Evolutionary conservation across 30 jellyfish, hydroid and myxozoan genomes (phyloP).

Genomic region (Aurelia aurita): DNA sequence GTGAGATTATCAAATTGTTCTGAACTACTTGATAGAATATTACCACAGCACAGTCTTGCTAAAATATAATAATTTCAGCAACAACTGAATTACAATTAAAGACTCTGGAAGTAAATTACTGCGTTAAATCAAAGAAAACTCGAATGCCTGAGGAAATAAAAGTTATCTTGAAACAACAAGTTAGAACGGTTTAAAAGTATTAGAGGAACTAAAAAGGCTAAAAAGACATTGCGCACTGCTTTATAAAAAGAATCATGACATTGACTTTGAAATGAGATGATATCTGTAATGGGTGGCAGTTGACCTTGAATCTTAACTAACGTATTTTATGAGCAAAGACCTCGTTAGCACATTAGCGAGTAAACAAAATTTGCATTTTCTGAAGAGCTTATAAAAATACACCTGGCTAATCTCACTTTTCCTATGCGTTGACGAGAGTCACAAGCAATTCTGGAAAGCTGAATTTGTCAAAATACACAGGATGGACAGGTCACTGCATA

Average conservation of each 20-base stretch:
- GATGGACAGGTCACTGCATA: slow-evolving; percentile 72
- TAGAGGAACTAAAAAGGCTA: too few relatives aligned
- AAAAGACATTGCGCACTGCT: too few relatives aligned
- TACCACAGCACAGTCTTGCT: too few relatives aligned
- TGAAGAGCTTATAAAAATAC: slow-evolving; percentile 37
- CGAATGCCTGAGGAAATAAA: too few relatives aligned
- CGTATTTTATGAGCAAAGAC: slow-evolving; percentile 16
- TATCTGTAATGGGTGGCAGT: neutral
- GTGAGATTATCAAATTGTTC: too few relatives aligned
- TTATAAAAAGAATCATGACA: too few relatives aligned
- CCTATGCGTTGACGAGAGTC: slow-evolving; percentile 14
- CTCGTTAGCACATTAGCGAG: slow-evolving; percentile 17
- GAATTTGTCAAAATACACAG: slow-evolving; percentile 13
- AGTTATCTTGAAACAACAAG: too few relatives aligned
- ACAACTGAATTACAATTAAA: too few relatives aligned
- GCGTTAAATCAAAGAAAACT: too few relatives aligned
- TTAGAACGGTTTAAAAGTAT: neutral
- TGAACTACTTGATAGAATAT: too few relatives aligned
- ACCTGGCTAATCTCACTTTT: slow-evolving; percentile 33
- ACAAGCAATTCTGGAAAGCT: slow-evolving; percentile 9
- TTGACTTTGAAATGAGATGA: neutral
- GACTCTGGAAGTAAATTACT: too few relatives aligned
- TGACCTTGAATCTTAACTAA: slow-evolving; percentile 33
- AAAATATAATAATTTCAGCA: too few relatives aligned
- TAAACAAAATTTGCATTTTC: slow-evolving; percentile 10